Base-by-base conservation (phyloP, 2,113 vertebrate species). In the Penelope pileata region DNA sequence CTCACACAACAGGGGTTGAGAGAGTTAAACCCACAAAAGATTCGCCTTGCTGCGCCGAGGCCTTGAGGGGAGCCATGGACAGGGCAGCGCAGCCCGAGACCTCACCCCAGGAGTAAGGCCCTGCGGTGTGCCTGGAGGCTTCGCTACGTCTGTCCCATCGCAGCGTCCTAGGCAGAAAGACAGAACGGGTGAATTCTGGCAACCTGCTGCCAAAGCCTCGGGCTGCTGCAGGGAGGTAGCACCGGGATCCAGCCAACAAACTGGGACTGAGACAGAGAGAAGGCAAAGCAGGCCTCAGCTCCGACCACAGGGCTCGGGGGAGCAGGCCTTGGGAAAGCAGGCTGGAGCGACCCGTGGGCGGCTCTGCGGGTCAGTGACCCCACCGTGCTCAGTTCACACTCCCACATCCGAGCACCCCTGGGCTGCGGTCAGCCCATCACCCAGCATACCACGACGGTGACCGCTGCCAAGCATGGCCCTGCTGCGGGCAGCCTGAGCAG, bases 401-500 rank as follows among this genome's bases (percentile, higher is more conserved):
- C 48, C 26, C 5, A 9, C 51, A 86, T 78, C 12, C 36, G 53
- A 84, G 67, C 59, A 43, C 42, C 9, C 53, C 63, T 34, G 17
- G 36, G 48, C 69, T 59, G 43, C n/a, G 60, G 73, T 17, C 67
- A 62, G n/a, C 43, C 70, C 79, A 58, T 56, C 76, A 40, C 40
- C 34, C 78, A 48, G 84, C 1, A 0, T 53, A 59, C 12, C 0
- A 1, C 34, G 22, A 1, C 83, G 84, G 70, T 3, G 83, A 53
- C 43, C 88, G 80, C 78, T 89, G 96, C 94, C 81, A 78, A 76
- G 62, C 40, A 32, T 64, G 62, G 88, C 67, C 86, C 68, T 10
- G 40, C 76, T 94, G 90, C 90, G 83, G 76, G 92, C 95, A 66
- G 67, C n/a, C 27, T 86, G 70, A 77, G 76, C 40, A 23, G 32